phyloP scores from a whole-genome alignment of 2,888 invertebrate genomes.

The Oxytorus armatus region DNA sequence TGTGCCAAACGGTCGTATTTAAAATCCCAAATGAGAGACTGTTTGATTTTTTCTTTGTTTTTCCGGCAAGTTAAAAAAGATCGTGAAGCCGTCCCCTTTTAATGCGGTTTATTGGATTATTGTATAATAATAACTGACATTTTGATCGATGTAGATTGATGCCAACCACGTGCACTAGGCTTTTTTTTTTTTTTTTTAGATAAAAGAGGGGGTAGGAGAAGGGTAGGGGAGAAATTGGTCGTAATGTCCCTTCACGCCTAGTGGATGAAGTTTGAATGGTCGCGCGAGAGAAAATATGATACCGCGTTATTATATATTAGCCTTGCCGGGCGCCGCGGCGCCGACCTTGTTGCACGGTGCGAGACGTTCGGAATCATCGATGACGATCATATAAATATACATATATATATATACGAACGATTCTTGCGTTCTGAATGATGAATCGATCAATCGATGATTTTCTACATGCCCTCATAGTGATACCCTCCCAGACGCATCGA shows the following conservation, averaged over 20 bases:
- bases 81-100: no score
- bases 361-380: conserved; percentile 75
- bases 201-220: not conserved
- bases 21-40: no score
- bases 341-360: conserved; percentile 78
- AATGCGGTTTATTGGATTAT: conserved; percentile 7
- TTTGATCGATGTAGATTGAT: not conserved
- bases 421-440: conserved; percentile 45
- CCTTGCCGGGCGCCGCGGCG: conserved; percentile 82
- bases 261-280: no score
- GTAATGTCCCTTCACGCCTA: no score
- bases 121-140: not conserved
- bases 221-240: not conserved
- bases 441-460: conserved; percentile 51
- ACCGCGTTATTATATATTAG: conserved; percentile 58
- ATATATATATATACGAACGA: conserved; percentile 33
- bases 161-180: not conserved
- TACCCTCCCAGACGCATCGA: conserved; percentile 30
- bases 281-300: conserved; percentile 68
- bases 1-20: no score
- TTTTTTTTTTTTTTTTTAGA: not conserved
- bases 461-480: conserved; percentile 12
- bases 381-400: conserved; percentile 69
- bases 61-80: no score
- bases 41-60: no score